Evolutionary conservation across 2,113 vertebrate species (phyloP), one percentile per base, ranked within the genome.

Genomic region (Trogon surrucura): DNA sequence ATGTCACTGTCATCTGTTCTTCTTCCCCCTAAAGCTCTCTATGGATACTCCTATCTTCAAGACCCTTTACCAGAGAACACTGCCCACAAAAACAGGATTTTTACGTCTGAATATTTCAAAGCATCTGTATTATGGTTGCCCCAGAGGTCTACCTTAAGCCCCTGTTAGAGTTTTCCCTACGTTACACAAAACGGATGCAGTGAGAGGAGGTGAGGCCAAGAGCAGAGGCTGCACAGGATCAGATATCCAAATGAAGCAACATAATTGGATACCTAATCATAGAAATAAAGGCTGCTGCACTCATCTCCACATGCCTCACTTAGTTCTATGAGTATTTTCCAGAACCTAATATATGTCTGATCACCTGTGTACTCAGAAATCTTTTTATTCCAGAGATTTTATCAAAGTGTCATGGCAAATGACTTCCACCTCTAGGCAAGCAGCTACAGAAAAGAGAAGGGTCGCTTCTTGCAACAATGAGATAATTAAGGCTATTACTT

Each of bases 251-350:
- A 84, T 44, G 51, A 89, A 81, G 25, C 53, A 70, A 81, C 34
- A 4, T 30, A 79, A 81, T 6, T 64, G 57, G 60, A 79, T 87
- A 85, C 29, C 57, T 75, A 51, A 74, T 93, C 48, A 22, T 18
- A 30, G 38, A 47, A 89, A 64, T 77, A 87, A 75, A 77, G 50
- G 58, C 75, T 44, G 30, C 47, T 86, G 50, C 60, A 60, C 48
- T 92, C 27, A 74, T 79, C 56, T 84, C 77, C 48, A 65, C 56
- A 71, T 64, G 80, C 61, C n/a, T 89, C 72, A 66, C 94, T 92
- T 78, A 78, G 47, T 74, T 91, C 92, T 74, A 92, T 44, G 58
- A 86, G 36, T 48, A 41, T 91, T 65, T 80, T 96, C 70, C 78
- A 91, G 69, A 66, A 70, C 29, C 8, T 58, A 73, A 70, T 62